Evolutionary conservation across 2,888 invertebrate species (phyloP), one percentile per base, ranked within the genome.

Genomic region (Calliphora vomitoria): DNA sequence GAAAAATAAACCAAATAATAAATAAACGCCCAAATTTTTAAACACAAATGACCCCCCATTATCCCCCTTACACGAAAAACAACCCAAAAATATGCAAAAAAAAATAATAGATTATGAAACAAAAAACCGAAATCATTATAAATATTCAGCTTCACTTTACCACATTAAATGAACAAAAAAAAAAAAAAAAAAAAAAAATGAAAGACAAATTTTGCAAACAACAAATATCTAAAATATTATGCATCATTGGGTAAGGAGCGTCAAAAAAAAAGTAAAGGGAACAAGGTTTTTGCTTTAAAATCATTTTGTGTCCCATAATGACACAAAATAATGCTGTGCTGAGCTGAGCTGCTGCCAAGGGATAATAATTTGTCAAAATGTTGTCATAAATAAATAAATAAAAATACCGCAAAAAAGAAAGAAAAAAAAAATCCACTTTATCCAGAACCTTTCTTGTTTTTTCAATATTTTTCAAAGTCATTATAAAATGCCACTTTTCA

Each of bases 401-500:
- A 18, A 15, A 18, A n/a, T 3, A 58, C 20, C 38, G 5, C 5
- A 15, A 18, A 60, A 31, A 6, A 13, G 15, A 15, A 31, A 11
- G 31, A 31, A 60, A 31, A 60, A 15, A 31, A 60, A 31, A 35
- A 35, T 18, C 10, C 3, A 55, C 20, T 55, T 55, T 18, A 10
- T 11, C 0, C 8, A 31, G 38, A 74, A 25, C 47, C 47, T 25
- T 53, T 35, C 20, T 8, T 58, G 10, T 31, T 64, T 38, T 47
- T 18, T 6, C 4, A 4, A 35, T 35, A 6, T 35, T 44, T 25
- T 53, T 18, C 10, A 41, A 41, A 78, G n/a, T 13, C 44, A 72
- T 72, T 64, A 44, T 20, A 55, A 74, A 53, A 64, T 81, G 81
- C 25, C 81, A 81, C 31, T 81, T 72, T 72, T 72, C 25, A 72